Evolutionary conservation across 2,888 invertebrate genomes (phyloP), one percentile per base, ranked within the genome.

Genomic region (Phytoseiulus persimilis): DNA sequence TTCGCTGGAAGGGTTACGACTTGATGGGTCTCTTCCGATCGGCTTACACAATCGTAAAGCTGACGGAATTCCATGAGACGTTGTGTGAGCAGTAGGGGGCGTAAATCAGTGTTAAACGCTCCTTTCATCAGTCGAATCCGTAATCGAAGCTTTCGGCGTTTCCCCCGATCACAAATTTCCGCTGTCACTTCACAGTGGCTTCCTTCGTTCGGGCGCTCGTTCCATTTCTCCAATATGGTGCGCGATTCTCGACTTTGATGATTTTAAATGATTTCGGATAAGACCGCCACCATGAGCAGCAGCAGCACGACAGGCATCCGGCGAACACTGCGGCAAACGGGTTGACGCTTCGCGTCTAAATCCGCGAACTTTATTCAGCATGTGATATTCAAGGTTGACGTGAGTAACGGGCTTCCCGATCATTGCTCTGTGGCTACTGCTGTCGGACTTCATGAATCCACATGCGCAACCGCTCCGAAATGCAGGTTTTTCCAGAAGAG

Each of bases 11-110:
- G 65, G 65, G 65, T 65, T 65, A 65, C 65, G 65, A 28, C 28
- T 65, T 65, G 65, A 65, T 65, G 65, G 65, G 65, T 65, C 65
- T 65, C 65, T 65, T 65, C 65, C 65, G 65, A 65, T 65, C 65
- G 65, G 65, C 18, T 65, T 65, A 65, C 65, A 65, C 65, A 65
- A 65, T 65, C 65, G 65, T 65, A 65, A 65, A 65, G 65, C 65
- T 65, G 65, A 65, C 65, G 65, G 65, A 65, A 65, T 65, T 65
- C 65, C 65, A 65, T 18, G 65, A 23, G 65, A 65, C 65, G 65
- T 65, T 18, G 65, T 65, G 65, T 65, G 65, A 65, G 65, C 65
- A 18, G 65, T 65, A 65, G 65, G 65, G 65, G 65, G 65, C 65
- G 65, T 65, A 65, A 65, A 65, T 65, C 65, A 65, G 65, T 65